A percentile compares a stretch with the other conserved stretches of the same genome.
Evolutionary conservation across 2,888 invertebrate genomes (phyloP).

Genomic region (Acanthosepion lycidas): DNA sequence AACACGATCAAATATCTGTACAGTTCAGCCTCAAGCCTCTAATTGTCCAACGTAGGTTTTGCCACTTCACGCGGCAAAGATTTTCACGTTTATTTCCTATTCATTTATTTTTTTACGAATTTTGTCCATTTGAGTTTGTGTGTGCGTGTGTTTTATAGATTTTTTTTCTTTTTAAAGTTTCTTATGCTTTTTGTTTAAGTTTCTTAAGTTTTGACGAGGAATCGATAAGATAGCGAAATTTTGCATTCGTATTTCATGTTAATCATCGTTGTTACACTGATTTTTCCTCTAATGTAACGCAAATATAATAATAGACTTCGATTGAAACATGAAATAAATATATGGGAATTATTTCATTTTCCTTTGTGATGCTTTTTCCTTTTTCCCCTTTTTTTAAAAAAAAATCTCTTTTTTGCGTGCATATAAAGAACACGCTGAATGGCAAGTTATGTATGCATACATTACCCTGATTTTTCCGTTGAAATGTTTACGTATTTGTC

Average conservation of each 20-base stretch:
- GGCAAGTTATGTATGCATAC: not conserved
- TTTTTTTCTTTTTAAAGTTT: not conserved
- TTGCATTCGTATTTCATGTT: not conserved
- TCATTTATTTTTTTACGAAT: not conserved
- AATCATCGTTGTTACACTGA: not conserved
- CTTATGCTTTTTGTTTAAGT: conserved; percentile 5
- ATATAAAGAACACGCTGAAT: not conserved
- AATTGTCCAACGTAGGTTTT: conserved; percentile 23
- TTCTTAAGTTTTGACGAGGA: not conserved
- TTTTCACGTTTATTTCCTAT: not conserved
- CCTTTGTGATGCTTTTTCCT: not conserved
- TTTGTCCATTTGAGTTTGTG: not conserved
- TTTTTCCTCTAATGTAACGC: not conserved
- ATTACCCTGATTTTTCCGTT: not conserved
- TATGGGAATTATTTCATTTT: not conserved
- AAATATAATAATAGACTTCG: not conserved
- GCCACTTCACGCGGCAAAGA: not conserved
- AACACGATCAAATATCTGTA: not conserved
- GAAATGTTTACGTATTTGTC: not conserved
- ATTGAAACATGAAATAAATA: not conserved
- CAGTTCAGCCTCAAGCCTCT: conserved; percentile 33
- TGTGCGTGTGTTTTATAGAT: too few relatives aligned
- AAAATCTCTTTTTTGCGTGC: not conserved
- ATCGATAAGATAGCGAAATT: not conserved
- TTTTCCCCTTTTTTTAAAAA: not conserved